phyloP scores from a whole-genome alignment of 2,888 invertebrate genomes.

The Coelopa pilipes region DNA sequence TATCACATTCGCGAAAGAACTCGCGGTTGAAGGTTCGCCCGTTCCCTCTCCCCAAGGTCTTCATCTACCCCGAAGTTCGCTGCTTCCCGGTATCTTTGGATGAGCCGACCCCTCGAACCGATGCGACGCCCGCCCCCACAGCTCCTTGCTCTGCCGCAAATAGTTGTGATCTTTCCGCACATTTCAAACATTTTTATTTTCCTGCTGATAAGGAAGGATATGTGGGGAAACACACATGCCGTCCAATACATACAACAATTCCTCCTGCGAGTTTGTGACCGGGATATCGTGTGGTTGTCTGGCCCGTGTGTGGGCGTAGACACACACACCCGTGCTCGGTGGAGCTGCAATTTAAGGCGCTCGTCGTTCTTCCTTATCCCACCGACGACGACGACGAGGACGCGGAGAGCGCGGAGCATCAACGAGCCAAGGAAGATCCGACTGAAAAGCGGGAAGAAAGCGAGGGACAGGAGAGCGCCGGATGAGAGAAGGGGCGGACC shows the following conservation, averaged over 20 bases:
- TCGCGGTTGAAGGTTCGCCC: background rate
- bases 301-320: background rate
- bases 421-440: background rate
- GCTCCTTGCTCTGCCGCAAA: too few species aligned
- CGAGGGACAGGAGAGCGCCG: background rate
- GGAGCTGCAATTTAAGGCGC: slow-evolving; percentile 21
- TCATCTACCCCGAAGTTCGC: background rate
- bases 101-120: too few species aligned
- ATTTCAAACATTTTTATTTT: slow-evolving; percentile 53
- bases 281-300: background rate
- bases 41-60: background rate
- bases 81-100: too few species aligned
- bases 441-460: background rate
- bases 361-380: background rate
- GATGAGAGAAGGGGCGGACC: background rate
- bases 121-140: too few species aligned
- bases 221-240: slow-evolving; percentile 2
- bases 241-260: slow-evolving; percentile 39
- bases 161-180: slow-evolving; percentile 41
- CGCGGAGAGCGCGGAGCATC: too few species aligned
- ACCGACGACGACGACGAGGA: background rate
- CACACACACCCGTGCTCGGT: background rate
- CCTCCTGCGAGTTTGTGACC: slow-evolving; percentile 26
- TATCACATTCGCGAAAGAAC: too few species aligned
- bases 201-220: slow-evolving; percentile 30